A percentile compares a stretch with the other conserved stretches of the same genome.
These are phyloP conservation scores for Tokudaia tokunoshimensis DNA, from an alignment of 2,797 vertebrate genomes.

Conservation along the genomic window DNA sequence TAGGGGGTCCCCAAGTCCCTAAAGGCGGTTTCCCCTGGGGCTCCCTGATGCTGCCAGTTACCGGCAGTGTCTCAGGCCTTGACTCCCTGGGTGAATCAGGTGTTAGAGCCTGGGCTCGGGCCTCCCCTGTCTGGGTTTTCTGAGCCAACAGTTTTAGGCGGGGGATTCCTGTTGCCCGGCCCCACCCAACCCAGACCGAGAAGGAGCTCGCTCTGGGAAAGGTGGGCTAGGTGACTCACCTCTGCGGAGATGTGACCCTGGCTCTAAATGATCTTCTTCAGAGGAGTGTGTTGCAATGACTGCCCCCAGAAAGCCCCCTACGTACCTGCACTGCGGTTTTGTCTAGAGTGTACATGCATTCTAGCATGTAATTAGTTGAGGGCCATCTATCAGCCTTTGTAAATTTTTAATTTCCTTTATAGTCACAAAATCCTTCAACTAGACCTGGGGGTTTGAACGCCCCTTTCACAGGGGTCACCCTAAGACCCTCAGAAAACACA, in stretches of 20 bases:
- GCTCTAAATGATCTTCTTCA: neutral
- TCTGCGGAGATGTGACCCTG: neutral
- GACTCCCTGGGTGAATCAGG: conserved; percentile 66
- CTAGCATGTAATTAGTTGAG: neutral
- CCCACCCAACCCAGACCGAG: conserved; percentile 61
- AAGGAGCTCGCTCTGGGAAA: conserved; percentile 35
- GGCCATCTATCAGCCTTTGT: neutral
- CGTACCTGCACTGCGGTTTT: neutral
- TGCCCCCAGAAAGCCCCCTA: neutral
- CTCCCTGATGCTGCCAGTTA: conserved; percentile 18
- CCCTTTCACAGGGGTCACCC: neutral
- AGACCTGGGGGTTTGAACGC: neutral
- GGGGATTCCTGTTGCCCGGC: conserved; percentile 72
- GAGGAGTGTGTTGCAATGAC: neutral
- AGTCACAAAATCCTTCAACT: neutral
- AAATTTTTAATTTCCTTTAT: neutral
- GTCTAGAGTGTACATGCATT: neutral
- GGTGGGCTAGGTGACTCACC: conserved; percentile 74
- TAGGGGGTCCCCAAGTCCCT: neutral
- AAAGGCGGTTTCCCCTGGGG: conserved; percentile 40
- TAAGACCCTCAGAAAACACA: neutral
- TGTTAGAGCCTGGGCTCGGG: conserved; percentile 37
- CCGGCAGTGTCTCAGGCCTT: conserved; percentile 54
- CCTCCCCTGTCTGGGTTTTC: conserved; percentile 68
- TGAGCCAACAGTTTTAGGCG: conserved; percentile 56